Evolutionary conservation across 2,888 invertebrate genomes (phyloP).

Genomic region (Agrotis clavis): DNA sequence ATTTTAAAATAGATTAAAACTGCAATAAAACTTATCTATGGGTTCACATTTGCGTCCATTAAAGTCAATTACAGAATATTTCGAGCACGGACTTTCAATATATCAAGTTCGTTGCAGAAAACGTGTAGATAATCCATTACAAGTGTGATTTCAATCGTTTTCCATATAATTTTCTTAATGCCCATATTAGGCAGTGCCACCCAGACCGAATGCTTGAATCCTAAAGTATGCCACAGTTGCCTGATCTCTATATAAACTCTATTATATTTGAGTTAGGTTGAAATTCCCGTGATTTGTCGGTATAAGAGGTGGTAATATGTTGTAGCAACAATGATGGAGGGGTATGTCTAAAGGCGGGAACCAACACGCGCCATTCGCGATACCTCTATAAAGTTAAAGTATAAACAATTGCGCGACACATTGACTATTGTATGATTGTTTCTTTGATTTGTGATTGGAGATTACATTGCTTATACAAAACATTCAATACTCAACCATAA

Average conservation of each 20-base stretch:
- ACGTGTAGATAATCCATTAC: slow-evolving; percentile 45
- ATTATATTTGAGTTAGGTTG: slow-evolving; percentile 27
- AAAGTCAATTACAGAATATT: slow-evolving; percentile 15
- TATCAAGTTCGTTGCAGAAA: slow-evolving; percentile 22
- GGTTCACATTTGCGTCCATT: slow-evolving; percentile 20
- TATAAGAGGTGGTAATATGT: slow-evolving; percentile 56
- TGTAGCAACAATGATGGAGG: slow-evolving; percentile 80
- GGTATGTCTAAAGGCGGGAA: slow-evolving; percentile 76
- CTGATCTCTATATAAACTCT: background rate
- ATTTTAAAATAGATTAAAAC: slow-evolving; percentile 28
- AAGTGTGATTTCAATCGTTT: slow-evolving; percentile 38
- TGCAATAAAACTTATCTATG: slow-evolving; percentile 5
- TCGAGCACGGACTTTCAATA: slow-evolving; percentile 14
- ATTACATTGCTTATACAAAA: slow-evolving; percentile 46
- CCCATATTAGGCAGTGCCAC: slow-evolving; percentile 44
- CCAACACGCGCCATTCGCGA: slow-evolving; percentile 71
- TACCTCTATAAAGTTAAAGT: slow-evolving; percentile 52
- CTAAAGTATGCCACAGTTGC: slow-evolving; percentile 29
- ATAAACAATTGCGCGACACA: slow-evolving; percentile 76
- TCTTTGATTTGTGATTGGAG: slow-evolving; percentile 70
- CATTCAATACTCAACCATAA: slow-evolving; percentile 21
- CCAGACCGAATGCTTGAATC: slow-evolving; percentile 35
- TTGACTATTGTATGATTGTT: slow-evolving; percentile 67
- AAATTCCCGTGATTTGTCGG: slow-evolving; percentile 34
- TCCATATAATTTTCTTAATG: slow-evolving; percentile 51